Conservation (phyloP, 2,888 invertebrate genomes). For the Nomada fucata region DNA sequence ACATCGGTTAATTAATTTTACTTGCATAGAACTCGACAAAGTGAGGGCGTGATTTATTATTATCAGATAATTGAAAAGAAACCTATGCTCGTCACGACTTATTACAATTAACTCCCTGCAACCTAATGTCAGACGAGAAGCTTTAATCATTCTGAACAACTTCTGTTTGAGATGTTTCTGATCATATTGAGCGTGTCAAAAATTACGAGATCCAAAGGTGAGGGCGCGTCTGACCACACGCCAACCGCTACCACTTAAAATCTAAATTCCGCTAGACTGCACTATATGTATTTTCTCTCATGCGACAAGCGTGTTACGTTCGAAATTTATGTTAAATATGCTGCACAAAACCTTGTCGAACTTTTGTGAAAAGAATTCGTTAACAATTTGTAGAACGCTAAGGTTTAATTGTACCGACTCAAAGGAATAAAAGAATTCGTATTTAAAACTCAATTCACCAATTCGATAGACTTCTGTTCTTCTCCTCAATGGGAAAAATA, state of each 20-base stretch:
- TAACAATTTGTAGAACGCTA: neutral
- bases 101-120: too few species aligned
- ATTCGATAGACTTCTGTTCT: slow-evolving; percentile 10
- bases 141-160: neutral
- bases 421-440: neutral
- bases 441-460: neutral
- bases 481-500: neutral
- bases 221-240: neutral
- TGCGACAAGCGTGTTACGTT: neutral
- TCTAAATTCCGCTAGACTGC: neutral
- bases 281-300: neutral
- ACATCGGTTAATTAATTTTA: slow-evolving; percentile 40
- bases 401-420: neutral
- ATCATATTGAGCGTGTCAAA: neutral
- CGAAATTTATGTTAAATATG: neutral
- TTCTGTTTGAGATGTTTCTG: neutral
- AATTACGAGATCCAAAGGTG: neutral
- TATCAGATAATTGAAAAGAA: neutral
- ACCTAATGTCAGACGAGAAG: neutral
- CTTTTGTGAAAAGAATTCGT: neutral
- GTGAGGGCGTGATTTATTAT: neutral
- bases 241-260: neutral
- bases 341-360: neutral
- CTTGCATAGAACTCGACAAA: neutral
- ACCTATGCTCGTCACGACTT: too few species aligned